Evolutionary conservation across 1,140 invertebrate species (phyloP).

Genomic region (Hypsibius dujardini): DNA sequence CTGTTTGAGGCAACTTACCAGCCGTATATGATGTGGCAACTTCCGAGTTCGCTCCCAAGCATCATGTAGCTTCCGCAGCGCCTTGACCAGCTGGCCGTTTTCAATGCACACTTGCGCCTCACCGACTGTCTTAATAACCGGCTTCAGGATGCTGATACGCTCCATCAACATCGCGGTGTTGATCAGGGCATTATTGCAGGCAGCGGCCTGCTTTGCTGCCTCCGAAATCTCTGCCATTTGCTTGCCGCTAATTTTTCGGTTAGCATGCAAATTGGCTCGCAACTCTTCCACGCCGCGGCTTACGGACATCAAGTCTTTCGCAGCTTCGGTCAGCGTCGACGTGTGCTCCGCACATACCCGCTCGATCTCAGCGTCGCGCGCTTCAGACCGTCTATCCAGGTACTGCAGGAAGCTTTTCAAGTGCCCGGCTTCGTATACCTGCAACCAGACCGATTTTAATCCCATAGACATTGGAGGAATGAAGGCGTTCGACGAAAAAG

Average conservation of each 20-base stretch:
- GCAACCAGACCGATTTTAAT: neutral
- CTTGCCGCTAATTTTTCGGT: neutral
- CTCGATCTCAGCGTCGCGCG: neutral
- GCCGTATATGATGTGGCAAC: slow-evolving; percentile 4
- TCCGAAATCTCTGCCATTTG: neutral
- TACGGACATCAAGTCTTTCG: neutral
- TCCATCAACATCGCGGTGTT: neutral
- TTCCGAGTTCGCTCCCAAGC: neutral
- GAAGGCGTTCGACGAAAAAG: neutral
- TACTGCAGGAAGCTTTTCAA: slow-evolving; percentile 5
- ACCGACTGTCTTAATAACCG: neutral
- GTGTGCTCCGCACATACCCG: neutral
- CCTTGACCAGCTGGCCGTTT: neutral
- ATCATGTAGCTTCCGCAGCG: slow-evolving; percentile 1
- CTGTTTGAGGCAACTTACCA: too few relatives aligned
- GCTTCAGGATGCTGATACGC: neutral
- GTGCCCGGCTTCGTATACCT: slow-evolving; percentile 5
- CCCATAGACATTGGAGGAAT: neutral
- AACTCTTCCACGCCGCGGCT: neutral
- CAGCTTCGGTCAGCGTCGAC: neutral
- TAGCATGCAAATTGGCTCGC: neutral
- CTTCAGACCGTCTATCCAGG: neutral
- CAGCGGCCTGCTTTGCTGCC: neutral
- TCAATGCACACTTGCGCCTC: neutral
- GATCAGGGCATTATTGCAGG: neutral